Evolutionary conservation across 2,888 invertebrate species (phyloP).

Genomic region (Trichopoda pennipes): DNA sequence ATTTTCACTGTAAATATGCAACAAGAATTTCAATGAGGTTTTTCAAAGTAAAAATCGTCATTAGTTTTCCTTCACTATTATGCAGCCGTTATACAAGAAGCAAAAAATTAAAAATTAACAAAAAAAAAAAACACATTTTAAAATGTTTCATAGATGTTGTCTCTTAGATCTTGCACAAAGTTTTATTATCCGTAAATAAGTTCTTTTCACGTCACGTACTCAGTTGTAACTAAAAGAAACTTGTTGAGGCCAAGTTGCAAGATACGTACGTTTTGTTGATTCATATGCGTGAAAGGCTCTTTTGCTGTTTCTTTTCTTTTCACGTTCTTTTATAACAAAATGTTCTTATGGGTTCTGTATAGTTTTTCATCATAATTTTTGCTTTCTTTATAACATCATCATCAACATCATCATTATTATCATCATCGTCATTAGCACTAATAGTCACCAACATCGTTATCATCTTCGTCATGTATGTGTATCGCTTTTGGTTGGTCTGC

Average conservation of each 20-base stretch:
- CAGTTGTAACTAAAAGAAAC: constrained; percentile 63
- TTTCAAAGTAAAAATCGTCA: background rate
- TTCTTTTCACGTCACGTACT: constrained; percentile 64
- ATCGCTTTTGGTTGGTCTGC: constrained; percentile 24
- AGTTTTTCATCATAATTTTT: background rate
- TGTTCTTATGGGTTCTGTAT: background rate
- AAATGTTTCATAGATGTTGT: constrained; percentile 3
- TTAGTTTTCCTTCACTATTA: constrained; percentile 1
- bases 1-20: too few relatives aligned
- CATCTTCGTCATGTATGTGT: constrained; percentile 21
- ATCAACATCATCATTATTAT: constrained; percentile 29
- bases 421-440: constrained; percentile 17
- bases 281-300: constrained; percentile 62
- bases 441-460: constrained; percentile 12
- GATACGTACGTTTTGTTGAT: constrained; percentile 52
- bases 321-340: background rate
- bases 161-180: constrained; percentile 19
- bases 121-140: background rate
- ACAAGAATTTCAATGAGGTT: background rate
- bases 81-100: background rate
- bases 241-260: constrained; percentile 60
- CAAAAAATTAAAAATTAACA: too few relatives aligned
- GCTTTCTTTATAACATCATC: constrained; percentile 46
- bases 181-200: constrained; percentile 58
- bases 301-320: constrained; percentile 43